Evolutionary conservation across 2,888 invertebrate species (phyloP), one percentile per base, ranked within the genome.

Genomic region (Cheiracanthium punctorium): DNA sequence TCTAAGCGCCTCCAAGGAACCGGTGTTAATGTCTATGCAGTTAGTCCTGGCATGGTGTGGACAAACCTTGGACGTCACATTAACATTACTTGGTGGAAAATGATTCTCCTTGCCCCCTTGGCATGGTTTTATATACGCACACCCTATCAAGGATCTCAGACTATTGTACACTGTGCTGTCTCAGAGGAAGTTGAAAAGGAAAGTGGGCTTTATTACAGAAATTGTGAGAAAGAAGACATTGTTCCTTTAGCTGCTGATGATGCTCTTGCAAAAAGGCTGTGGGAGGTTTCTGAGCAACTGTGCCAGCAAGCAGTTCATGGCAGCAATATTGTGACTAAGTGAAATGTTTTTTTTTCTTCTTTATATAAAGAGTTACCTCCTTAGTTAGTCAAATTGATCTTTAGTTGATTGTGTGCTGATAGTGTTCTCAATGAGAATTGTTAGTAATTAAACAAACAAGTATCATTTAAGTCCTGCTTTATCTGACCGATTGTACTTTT

Each of bases 21-120:
- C 17, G 76, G 77, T 4, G 84, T 89, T 4, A 73, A 84, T 28
- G 84, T 89, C 2, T 89, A 88, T 77, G 52, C 82, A 12, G 89
- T 88, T 10, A 96, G 95, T 90, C 96, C 96, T 0, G 96, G 96
- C 8, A 95, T 96, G 92, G 95, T 95, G 69, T 95, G 95, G 89
- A 96, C 96, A 0, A 94, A 94, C 88, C 92, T 96, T 71, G 95
- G 95, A 90, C 93, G 96, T 92, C 93, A 94, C 90, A 94, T 88
- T 92, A 91, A 91, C 71, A 90, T 93, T 58, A 94, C 93, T 90
- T 95, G 95, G 95, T 95, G 95, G 90, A 95, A 95, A 91, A 95
- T 95, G 90, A 91, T 96, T 33, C 88, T 95, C 2, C 94, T 96
- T 91, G 93, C 94, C 0, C 96, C 96, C 0, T 91, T 96, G 8